Evolutionary conservation across 1,140 invertebrate species (phyloP), one percentile per base, ranked within the genome.

Genomic region (Bombus waltoni): DNA sequence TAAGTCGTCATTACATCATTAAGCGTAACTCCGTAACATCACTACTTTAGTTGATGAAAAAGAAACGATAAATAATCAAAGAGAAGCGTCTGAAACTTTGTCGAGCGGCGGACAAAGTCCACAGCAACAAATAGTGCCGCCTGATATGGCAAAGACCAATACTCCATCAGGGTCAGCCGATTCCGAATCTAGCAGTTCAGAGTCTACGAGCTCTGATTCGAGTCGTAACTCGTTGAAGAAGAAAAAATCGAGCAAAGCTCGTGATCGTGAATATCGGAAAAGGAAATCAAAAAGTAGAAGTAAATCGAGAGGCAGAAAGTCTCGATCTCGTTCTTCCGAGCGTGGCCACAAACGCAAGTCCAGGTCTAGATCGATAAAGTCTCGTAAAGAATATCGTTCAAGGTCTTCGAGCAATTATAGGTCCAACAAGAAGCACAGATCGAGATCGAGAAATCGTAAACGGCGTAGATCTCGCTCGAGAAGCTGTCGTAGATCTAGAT

Each of bases 21-120:
- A 86, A 90, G 83, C 87, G 86, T 90, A 90, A 92, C 91, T 88
- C 80, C 89, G 70, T 92, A 85, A 91, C 91, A 86, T 94, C 92
- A 92, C 83, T 92, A 91, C 93, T 94, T 93, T 94, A 95, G 94
- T 94, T 94, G 93, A 94, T 94, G 94, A 95, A 88, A 95, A 94
- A 94, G 94, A 94, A 93, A 95, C 92, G 92, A 90, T 95, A 91
- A 94, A 94, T 94, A 95, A 93, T 93, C 92, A 95, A 92, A 94
- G 93, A 92, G 94, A 94, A 92, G 91, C 92, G 73, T 94, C 94
- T 79, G 94, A 94, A 85, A 93, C 92, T 88, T 91, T 92, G 83
- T 94, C 94, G 84, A 95, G 94, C 86, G 92, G 86, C 88, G 93
- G 92, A 78, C 93, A 93, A 83, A 93, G 91, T 86, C 92, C 93